A percentile compares a stretch with the other conserved stretches of the same genome.
Conservation (phyloP, 2,888 invertebrate species). For the Scaptomyza tumidula region DNA sequence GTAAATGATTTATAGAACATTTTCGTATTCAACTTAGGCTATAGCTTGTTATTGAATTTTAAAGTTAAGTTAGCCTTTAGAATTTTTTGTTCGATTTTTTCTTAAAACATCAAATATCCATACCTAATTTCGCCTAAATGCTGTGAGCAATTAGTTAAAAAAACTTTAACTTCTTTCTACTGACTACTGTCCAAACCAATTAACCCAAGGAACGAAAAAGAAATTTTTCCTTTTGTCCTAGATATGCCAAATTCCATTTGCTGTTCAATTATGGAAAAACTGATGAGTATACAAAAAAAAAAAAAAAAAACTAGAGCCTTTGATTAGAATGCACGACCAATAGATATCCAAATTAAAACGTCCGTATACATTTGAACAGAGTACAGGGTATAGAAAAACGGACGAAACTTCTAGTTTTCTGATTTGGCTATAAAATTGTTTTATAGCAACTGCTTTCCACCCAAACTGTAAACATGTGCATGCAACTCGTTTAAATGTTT, state of each 20-base stretch:
- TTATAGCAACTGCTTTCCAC: constrained; percentile 17
- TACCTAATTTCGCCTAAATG: not conserved
- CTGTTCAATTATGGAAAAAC: not conserved
- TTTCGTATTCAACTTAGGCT: not conserved
- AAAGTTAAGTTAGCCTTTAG: not conserved
- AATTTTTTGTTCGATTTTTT: no score
- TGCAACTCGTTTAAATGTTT: constrained; percentile 26
- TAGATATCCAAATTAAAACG: not conserved
- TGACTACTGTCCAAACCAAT: constrained; percentile 21
- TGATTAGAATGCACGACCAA: not conserved
- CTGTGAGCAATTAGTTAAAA: not conserved
- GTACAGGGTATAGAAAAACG: not conserved
- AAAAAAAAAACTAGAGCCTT: not conserved
- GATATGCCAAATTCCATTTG: constrained; percentile 19
- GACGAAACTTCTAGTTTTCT: no score
- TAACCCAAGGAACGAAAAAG: not conserved
- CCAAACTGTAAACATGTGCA: constrained; percentile 47
- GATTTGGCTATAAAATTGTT: constrained; percentile 47
- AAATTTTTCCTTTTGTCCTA: constrained; percentile 17
- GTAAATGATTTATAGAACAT: not conserved
- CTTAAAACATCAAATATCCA: not conserved
- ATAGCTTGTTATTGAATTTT: not conserved
- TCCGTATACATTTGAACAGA: not conserved
- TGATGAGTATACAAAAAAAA: not conserved
- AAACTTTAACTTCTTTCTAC: not conserved